Evolutionary conservation across 2,888 invertebrate species (phyloP).

Genomic region (Phorcus lineatus): DNA sequence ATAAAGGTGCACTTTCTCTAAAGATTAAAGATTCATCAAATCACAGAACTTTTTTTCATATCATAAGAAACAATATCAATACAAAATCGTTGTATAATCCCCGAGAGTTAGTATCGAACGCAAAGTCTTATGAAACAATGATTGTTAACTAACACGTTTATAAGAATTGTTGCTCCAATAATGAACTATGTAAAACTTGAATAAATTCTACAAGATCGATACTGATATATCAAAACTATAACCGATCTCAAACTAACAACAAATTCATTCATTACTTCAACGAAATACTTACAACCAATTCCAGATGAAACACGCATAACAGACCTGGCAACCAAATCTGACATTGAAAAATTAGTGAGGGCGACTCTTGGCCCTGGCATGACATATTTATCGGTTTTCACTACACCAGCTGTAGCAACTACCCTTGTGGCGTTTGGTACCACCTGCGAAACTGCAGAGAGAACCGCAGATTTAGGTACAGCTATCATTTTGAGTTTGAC

Average conservation of each 20-base stretch:
- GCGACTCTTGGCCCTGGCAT: conserved; percentile 33
- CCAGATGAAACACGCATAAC: conserved; percentile 33
- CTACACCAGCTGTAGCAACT: conserved; percentile 42
- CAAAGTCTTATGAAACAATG: neutral
- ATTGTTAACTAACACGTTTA: neutral
- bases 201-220: neutral
- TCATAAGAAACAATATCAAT: too few relatives aligned
- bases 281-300: conserved; percentile 31
- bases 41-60: too few relatives aligned
- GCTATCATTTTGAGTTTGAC: conserved; percentile 48
- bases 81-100: too few relatives aligned
- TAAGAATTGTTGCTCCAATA: neutral
- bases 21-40: too few relatives aligned
- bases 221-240: neutral
- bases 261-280: neutral
- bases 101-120: too few relatives aligned
- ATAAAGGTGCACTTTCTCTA: too few relatives aligned
- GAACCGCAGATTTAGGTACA: conserved; percentile 49
- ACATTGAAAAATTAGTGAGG: conserved; percentile 38
- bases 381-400: conserved; percentile 40
- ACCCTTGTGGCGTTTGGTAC: conserved; percentile 52
- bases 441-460: conserved; percentile 56
- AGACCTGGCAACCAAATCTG: conserved; percentile 29
- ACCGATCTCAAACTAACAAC: neutral
- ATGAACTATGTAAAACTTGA: neutral